phyloP scores from a whole-genome alignment of 2,113 vertebrate species.

The Micronycteris hirsuta region DNA sequence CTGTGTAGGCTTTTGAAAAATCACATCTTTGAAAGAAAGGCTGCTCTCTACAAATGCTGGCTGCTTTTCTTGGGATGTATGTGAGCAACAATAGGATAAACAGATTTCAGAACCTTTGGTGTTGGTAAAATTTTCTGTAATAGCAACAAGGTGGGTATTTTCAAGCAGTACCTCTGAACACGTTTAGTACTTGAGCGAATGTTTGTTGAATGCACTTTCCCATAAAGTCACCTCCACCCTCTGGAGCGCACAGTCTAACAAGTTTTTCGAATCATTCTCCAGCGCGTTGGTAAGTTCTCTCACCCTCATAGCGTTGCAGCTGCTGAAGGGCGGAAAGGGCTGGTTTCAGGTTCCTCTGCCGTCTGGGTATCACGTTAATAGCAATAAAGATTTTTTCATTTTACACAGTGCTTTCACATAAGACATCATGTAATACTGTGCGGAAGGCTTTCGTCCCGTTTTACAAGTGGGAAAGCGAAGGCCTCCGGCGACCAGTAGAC shows the following conservation, averaged over 20 bases:
- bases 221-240: neutral
- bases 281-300: conserved; percentile 45
- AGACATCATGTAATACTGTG: neutral
- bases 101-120: conserved; percentile 30
- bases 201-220: neutral
- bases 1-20: neutral
- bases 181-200: conserved; percentile 21
- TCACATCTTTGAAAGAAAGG: neutral
- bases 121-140: neutral
- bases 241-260: neutral
- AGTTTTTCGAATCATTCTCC: neutral
- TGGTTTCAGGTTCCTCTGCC: neutral
- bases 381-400: conserved; percentile 13
- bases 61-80: neutral
- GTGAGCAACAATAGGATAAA: neutral
- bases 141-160: neutral
- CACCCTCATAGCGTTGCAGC: neutral
- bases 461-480: neutral
- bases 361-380: neutral
- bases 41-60: neutral
- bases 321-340: neutral
- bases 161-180: neutral
- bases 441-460: neutral
- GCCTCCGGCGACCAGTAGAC: neutral
- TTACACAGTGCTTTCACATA: neutral